Evolutionary conservation across 2,888 invertebrate genomes (phyloP), one percentile per base, ranked within the genome.

Genomic region (Hyposoter dolosus): DNA sequence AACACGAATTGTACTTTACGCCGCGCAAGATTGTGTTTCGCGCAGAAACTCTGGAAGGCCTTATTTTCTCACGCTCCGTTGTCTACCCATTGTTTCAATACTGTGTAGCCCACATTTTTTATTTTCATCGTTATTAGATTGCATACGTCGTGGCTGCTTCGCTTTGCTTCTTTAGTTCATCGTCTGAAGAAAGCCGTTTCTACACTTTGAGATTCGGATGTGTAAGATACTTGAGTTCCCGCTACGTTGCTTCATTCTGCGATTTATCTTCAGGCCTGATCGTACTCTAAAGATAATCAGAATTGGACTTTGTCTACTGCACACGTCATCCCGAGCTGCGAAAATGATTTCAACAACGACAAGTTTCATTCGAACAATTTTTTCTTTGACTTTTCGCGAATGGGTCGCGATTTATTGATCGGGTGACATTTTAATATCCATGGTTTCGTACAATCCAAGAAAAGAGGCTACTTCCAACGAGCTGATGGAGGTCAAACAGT

Each of bases 41-140:
- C 63, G 53, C 50, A 23, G 65, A 35, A 71, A 32, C 60, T 40
- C 40, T 65, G 53, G 45, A 60, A 53, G 28, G 56, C 65, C 19
- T 74, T n/a, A n/a, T n/a, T 79, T 83, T 83, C 83, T 40, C 83
- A 83, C 83, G 78, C 56, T 79, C 72, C 47, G 40, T 19, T 50
- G 50, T 68, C 76, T 56, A 28, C n/a, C 77, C 19, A 77, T 82
- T 77, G 81, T 84, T 63, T 81, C 40, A 50, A 23, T 45, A 68
- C 60, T 65, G 66, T 23, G 65, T 68, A 72, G 76, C 53, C 35
- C 56, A 82, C 71, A 50, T 43, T 71, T 75, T 65, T 63, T 60
- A 50, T 47, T 71, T 71, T 71, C 71, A 32, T 56, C 56, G 63
- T 77, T 76, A 71, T 72, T 71, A 82, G 65, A 77, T 77, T 71